Base-by-base conservation (phyloP, 2,888 invertebrate species). In the Anoplius nigerrimus region DNA sequence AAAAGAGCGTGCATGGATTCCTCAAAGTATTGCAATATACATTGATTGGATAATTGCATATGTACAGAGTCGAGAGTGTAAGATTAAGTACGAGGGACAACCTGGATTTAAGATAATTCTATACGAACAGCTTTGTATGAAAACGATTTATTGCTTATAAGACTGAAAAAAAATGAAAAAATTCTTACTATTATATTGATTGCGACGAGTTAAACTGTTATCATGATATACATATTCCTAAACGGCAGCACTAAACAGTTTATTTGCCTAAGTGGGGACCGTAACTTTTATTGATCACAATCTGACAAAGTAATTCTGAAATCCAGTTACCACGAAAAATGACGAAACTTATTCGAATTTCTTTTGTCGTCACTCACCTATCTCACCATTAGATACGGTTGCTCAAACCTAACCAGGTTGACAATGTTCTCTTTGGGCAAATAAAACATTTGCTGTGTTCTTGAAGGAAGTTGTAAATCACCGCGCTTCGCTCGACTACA, bases 101-200 rank as follows among this genome's bases (percentile, higher is more conserved):
- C 18, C 34, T 48, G 48, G 21, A 20, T 21, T 5, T 59, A 60
- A 65, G 55, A 52, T 43, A 61, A 62, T 48, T 67, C 34, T 65
- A 67, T 63, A 51, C 27, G 64, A 66, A 71, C 66, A 79, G 69
- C 68, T 76, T 79, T 77, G 69, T 74, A 62, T 57, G 53, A 27
- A 27, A 72, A 66, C 63, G 67, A 75, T 69, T 71, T 72, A 70
- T 80, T 72, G 76, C 78, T 78, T 72, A 78, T 72, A 79, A 79
- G 79, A 79, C 80, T 79, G 79, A 79, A 70, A 73, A 69, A 75
- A 24, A 34, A 22, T 59, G 46, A 56, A 67, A 68, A 79, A 79
- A 75, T 77, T 77, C 72, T 78, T 72, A 71, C 61, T 62, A 67
- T 68, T 71, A 34, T 60, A 42, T 51, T 51, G 69, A 79, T 64